Percentiles rank a stretch among this genome's conserved stretches.
Conservation (phyloP, 1,140 invertebrate species). For the Nasonia longicornis region DNA sequence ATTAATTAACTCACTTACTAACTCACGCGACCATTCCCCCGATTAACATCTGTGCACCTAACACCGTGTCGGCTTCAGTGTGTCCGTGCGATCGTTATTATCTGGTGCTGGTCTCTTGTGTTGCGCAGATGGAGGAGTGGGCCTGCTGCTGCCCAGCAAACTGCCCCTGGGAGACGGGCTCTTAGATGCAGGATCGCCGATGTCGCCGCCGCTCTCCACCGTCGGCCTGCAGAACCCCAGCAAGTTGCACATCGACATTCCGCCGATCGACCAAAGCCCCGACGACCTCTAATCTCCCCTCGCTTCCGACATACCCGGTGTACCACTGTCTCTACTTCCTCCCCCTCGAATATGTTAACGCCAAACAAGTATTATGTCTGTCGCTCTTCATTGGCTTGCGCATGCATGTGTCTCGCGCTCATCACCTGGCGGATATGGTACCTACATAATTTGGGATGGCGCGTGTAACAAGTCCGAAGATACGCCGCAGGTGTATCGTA, state of each 20-base stretch:
- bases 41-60: neutral
- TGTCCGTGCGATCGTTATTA: conserved; percentile 24
- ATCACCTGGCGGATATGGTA: neutral
- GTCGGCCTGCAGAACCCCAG: conserved; percentile 50
- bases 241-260: conserved; percentile 62
- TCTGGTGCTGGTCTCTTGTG: conserved; percentile 50
- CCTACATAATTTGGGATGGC: neutral
- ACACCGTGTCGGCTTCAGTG: neutral
- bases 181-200: neutral
- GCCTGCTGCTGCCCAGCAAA: conserved; percentile 1
- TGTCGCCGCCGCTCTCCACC: neutral
- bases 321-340: too few species aligned
- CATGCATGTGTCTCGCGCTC: neutral
- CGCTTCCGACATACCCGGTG: neutral
- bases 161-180: neutral
- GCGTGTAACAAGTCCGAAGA: neutral
- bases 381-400: neutral
- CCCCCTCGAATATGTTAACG: neutral
- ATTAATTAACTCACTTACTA: neutral
- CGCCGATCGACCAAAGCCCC: conserved; percentile 59
- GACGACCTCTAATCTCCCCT: conserved; percentile 31
- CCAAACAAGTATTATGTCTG: neutral
- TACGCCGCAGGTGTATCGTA: neutral
- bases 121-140: conserved; percentile 7
- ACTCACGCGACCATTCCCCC: neutral